Evolutionary conservation across 2,888 invertebrate genomes (phyloP).

Genomic region (Pycnomerus fuliginosus): DNA sequence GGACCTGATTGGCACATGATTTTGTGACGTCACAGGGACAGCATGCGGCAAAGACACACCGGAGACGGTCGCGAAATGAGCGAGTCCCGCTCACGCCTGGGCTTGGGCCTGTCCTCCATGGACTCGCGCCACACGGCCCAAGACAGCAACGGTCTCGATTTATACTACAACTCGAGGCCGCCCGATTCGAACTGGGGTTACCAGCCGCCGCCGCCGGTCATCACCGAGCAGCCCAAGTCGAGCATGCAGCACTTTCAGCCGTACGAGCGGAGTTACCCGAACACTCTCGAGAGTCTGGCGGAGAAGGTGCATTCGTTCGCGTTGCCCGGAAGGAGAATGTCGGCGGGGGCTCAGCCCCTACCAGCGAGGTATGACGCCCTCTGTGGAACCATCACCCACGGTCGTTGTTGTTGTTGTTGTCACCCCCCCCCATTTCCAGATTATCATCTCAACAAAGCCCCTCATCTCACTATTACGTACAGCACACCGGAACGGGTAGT

Average conservation of each 20-base stretch:
- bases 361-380: constrained; percentile 50
- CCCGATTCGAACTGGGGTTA: constrained; percentile 66
- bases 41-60: constrained; percentile 58
- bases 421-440: constrained; percentile 33
- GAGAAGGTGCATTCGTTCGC: constrained; percentile 89
- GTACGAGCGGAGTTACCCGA: constrained; percentile 82
- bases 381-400: constrained; percentile 1
- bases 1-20: too few species aligned
- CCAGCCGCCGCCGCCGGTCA: constrained; percentile 84
- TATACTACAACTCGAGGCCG: constrained; percentile 74
- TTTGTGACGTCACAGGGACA: constrained; percentile 39
- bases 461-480: constrained; percentile 55
- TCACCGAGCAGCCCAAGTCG: constrained; percentile 87
- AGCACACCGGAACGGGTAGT: constrained; percentile 54
- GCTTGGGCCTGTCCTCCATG: constrained; percentile 66
- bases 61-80: constrained; percentile 81
- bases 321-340: constrained; percentile 62
- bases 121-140: constrained; percentile 56
- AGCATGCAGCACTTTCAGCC: constrained; percentile 80
- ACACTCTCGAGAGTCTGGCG: constrained; percentile 86
- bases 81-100: constrained; percentile 72
- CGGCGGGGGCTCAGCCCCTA: constrained; percentile 63
- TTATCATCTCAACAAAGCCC: constrained; percentile 55
- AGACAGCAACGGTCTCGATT: constrained; percentile 66
- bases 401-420: constrained; percentile 5